These are phyloP conservation scores for Fistularia tabacaria DNA, from an alignment of 2,797 vertebrate species.

Conservation along the genomic window DNA sequence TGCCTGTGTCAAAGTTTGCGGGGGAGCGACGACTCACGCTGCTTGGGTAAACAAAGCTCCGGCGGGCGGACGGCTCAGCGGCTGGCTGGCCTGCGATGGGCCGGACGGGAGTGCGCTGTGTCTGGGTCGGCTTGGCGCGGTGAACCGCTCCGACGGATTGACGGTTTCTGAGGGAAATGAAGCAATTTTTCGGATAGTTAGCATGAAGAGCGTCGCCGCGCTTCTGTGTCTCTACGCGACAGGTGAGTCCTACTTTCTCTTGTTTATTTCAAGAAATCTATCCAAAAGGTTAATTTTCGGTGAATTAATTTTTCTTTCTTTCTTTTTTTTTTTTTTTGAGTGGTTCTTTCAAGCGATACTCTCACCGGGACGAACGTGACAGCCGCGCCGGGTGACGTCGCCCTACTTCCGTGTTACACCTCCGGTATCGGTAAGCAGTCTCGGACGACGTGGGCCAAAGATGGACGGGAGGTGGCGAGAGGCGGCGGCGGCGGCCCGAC, in stretches of 20 bases:
- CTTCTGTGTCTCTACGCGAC: conserved; percentile 41
- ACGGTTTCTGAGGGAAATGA: conserved; percentile 39
- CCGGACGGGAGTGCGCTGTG: background rate
- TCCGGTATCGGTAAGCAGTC: conserved; percentile 28
- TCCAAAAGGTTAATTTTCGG: background rate
- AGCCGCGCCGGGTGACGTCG: conserved; percentile 46
- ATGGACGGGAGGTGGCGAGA: conserved; percentile 13
- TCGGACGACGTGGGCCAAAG: conserved; percentile 75
- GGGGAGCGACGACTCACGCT: conserved; percentile 18
- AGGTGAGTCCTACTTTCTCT: conserved; percentile 49
- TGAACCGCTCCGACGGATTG: background rate
- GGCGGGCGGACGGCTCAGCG: background rate
- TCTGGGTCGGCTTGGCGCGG: background rate
- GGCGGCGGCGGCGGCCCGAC: background rate
- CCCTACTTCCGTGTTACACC: conserved; percentile 71
- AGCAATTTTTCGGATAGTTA: conserved; percentile 23
- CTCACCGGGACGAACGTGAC: conserved; percentile 18
- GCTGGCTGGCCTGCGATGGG: conserved; percentile 18
- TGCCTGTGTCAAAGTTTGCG: conserved; percentile 59
- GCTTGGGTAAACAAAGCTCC: conserved; percentile 45
- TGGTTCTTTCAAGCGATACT: conserved; percentile 15
- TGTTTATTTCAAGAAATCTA: background rate
- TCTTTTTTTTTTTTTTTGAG: background rate
- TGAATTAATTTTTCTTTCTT: no score
- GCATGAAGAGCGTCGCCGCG: conserved; percentile 41